phyloP scores from a whole-genome alignment of 2,113 vertebrate genomes.

The Pagrus major region DNA sequence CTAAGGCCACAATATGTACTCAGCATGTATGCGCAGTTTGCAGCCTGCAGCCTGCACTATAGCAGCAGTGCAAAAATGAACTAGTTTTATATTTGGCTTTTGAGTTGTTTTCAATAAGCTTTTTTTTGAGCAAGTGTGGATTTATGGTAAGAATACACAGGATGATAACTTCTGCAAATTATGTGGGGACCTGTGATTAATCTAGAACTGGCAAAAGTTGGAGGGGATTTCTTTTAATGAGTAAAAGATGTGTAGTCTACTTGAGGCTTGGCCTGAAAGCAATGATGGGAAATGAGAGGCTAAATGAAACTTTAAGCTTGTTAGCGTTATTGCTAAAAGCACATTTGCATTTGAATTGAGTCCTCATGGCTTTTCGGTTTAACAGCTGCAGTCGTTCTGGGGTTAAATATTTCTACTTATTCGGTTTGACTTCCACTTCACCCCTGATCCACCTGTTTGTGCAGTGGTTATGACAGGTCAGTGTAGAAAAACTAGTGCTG shows the following conservation, averaged over 20 bases:
- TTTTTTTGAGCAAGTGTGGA: constrained; percentile 21
- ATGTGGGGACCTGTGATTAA: constrained; percentile 53
- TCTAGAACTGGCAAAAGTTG: constrained; percentile 48
- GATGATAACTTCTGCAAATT: constrained; percentile 48
- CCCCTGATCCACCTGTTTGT: constrained; percentile 74
- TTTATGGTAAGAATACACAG: constrained; percentile 41
- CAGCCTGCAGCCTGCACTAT: not conserved
- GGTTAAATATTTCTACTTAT: constrained; percentile 57
- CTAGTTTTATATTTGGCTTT: constrained; percentile 14
- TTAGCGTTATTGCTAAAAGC: constrained; percentile 19
- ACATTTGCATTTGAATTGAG: constrained; percentile 28
- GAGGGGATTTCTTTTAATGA: constrained; percentile 57
- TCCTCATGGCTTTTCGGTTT: constrained; percentile 23
- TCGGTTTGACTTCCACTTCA: constrained; percentile 67
- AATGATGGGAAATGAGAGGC: constrained; percentile 54
- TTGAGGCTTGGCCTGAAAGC: constrained; percentile 44
- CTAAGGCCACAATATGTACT: not conserved
- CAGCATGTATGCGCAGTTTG: not conserved
- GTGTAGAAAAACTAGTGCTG: constrained; percentile 73
- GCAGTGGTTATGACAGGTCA: constrained; percentile 77
- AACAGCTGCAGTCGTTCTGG: constrained; percentile 12
- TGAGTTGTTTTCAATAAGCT: constrained; percentile 29
- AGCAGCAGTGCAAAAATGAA: constrained; percentile 5
- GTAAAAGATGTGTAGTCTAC: constrained; percentile 61
- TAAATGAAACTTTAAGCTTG: constrained; percentile 49